phyloP scores from a whole-genome alignment of 2,113 vertebrate species.

The Corythaeola cristata region DNA sequence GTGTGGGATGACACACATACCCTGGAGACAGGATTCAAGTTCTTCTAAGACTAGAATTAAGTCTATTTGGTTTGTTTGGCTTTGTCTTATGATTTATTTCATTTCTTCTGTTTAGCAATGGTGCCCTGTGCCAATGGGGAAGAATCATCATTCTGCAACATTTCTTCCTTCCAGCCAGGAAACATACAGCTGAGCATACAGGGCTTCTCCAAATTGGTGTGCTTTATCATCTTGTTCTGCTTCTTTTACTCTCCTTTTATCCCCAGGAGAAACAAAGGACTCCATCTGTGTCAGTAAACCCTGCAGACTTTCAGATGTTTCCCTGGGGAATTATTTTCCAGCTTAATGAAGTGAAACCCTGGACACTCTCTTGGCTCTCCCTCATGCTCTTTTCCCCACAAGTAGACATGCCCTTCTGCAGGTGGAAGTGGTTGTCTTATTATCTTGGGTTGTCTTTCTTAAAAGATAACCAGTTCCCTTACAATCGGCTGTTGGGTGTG shows the following conservation, averaged over 20 bases:
- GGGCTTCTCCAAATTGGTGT: neutral
- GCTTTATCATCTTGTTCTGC: neutral
- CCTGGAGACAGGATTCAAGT: neutral
- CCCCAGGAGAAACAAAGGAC: neutral
- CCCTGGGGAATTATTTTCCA: neutral
- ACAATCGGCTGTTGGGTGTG: neutral
- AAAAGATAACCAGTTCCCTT: neutral
- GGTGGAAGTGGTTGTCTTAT: neutral
- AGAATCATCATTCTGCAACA: neutral
- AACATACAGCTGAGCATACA: neutral
- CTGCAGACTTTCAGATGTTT: neutral
- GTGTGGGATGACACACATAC: slow-evolving; percentile 15
- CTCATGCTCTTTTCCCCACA: neutral
- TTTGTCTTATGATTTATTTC: slow-evolving; percentile 18
- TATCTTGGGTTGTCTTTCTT: neutral
- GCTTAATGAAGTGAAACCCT: neutral
- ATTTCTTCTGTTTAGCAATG: neutral
- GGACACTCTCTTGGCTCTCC: neutral
- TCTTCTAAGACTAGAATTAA: slow-evolving; percentile 20
- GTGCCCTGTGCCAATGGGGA: neutral
- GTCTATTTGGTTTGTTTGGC: neutral
- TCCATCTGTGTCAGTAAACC: neutral
- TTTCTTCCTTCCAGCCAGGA: neutral
- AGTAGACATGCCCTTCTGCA: neutral
- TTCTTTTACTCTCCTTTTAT: neutral